Percentiles rank a stretch among this genome's conserved stretches.
These are phyloP conservation scores for Euzophera pinguis DNA, from an alignment of 2,888 invertebrate genomes.

Conservation along the genomic window DNA sequence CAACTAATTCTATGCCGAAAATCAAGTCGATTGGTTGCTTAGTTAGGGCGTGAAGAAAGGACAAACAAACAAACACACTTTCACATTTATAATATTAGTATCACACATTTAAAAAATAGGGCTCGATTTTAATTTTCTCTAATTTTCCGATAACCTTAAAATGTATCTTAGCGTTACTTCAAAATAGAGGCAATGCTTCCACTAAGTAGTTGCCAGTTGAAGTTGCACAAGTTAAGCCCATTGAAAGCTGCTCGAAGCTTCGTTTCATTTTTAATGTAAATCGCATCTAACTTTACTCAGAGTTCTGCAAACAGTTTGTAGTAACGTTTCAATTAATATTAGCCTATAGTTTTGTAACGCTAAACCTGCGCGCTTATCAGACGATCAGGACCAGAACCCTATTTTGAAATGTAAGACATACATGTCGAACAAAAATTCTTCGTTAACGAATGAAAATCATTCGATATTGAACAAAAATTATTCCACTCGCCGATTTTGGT, in stretches of 20 bases:
- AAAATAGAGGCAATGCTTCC: constrained; percentile 29
- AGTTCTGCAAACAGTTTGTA: constrained; percentile 8
- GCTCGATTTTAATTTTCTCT: not conserved
- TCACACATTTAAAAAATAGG: not conserved
- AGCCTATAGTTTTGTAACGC: not conserved
- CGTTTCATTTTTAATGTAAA: constrained; percentile 47
- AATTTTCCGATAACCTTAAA: not conserved
- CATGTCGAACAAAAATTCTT: no score
- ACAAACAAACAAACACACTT: no score
- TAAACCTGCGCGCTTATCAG: no score
- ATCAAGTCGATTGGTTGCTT: no score
- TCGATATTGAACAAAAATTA: no score
- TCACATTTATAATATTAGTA: no score
- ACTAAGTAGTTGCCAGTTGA: constrained; percentile 40
- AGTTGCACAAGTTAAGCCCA: constrained; percentile 34
- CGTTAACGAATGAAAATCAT: no score
- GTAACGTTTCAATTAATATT: constrained; percentile 6
- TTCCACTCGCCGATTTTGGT: no score
- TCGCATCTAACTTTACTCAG: constrained; percentile 13
- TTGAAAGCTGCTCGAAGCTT: constrained; percentile 31
- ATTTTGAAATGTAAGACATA: no score
- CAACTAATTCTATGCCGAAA: no score
- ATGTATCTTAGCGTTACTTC: not conserved
- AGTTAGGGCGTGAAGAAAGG: no score
- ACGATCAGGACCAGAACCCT: no score